phyloP scores from a whole-genome alignment of 2,888 invertebrate genomes.

The Thysanoteuthis rhombus region DNA sequence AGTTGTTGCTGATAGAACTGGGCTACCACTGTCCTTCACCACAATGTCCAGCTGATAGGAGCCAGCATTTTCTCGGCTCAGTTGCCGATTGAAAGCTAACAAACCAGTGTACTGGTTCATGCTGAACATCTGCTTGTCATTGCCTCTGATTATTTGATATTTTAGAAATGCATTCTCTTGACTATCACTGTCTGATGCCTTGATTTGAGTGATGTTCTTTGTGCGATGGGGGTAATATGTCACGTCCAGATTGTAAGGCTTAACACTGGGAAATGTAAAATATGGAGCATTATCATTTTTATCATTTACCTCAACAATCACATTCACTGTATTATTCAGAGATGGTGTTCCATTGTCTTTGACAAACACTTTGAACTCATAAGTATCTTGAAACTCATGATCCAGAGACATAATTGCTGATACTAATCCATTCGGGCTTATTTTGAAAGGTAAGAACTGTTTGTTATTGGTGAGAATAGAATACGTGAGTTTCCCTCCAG shows the following conservation, averaged over 20 bases:
- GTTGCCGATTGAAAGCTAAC: background rate
- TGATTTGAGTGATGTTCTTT: background rate
- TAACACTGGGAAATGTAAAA: background rate
- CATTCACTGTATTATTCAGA: background rate
- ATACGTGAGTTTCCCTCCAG: background rate
- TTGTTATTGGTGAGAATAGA: background rate
- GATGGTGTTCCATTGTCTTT: background rate
- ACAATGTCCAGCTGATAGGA: background rate
- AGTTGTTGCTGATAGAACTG: background rate
- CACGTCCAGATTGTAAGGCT: background rate
- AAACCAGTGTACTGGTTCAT: conserved; percentile 12
- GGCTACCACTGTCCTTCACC: background rate
- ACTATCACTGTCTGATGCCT: background rate
- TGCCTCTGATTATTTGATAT: background rate
- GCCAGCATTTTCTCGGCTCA: background rate
- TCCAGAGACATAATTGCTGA: background rate
- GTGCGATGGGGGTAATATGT: background rate
- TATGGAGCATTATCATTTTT: background rate
- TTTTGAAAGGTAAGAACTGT: conserved; percentile 12
- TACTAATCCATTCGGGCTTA: background rate
- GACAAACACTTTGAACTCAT: background rate
- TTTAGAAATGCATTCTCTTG: conserved; percentile 12
- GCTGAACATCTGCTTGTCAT: background rate
- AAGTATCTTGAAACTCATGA: conserved; percentile 12
- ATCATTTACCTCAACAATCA: conserved; percentile 1